Conservation (phyloP, 2,888 invertebrate species). For the Lepidocyrtinus sp. region DNA sequence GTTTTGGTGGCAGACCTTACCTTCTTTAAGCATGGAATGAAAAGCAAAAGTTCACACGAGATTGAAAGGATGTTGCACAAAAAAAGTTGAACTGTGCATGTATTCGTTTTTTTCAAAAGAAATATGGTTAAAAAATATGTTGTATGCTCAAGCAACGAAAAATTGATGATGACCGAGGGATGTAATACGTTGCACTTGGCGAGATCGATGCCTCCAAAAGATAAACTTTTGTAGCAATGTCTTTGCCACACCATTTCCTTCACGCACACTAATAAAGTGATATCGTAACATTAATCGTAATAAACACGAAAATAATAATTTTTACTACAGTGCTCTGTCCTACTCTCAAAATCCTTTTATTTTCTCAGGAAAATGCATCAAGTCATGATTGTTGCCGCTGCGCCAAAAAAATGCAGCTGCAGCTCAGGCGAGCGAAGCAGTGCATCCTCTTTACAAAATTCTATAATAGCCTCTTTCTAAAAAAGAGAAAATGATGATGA, state of each 20-base stretch:
- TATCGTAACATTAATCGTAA: slow-evolving; percentile 10
- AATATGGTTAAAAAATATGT: too few relatives aligned
- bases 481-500: slow-evolving; percentile 41
- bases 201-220: slow-evolving; percentile 15
- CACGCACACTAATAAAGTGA: slow-evolving; percentile 14
- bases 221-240: too few relatives aligned
- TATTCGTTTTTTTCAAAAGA: not conserved
- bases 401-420: slow-evolving; percentile 15
- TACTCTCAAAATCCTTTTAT: not conserved
- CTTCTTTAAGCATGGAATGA: slow-evolving; percentile 9
- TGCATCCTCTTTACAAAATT: not conserved
- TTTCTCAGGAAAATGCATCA: slow-evolving; percentile 12
- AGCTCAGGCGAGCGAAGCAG: slow-evolving; percentile 9
- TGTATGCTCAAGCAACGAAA: not conserved
- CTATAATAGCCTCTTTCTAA: slow-evolving; percentile 1
- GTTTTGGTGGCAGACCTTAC: not conserved
- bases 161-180: slow-evolving; percentile 13
- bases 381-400: slow-evolving; percentile 18
- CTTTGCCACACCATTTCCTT: slow-evolving; percentile 14
- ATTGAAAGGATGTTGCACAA: slow-evolving; percentile 2
- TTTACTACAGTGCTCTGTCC: not conserved
- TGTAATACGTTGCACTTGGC: too few relatives aligned
- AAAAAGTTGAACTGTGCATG: too few relatives aligned
- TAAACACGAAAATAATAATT: slow-evolving; percentile 1
- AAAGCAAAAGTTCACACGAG: slow-evolving; percentile 35